Evolutionary conservation across 2,113 vertebrate genomes (phyloP).

Genomic region (Xerus inauris): DNA sequence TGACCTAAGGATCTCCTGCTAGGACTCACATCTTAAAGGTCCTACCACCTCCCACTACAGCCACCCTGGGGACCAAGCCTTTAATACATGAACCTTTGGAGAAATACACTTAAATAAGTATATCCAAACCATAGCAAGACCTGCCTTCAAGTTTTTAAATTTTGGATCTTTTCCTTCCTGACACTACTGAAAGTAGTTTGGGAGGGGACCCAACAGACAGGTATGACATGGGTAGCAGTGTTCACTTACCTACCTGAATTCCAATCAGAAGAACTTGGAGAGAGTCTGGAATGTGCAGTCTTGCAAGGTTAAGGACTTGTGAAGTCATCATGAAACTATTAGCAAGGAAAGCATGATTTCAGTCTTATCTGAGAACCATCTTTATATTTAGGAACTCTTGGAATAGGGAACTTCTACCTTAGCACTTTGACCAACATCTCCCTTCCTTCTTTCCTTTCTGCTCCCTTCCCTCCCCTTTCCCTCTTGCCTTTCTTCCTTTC

Average conservation of each 20-base stretch:
- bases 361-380: not conserved
- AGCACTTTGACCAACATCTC: constrained; percentile 17
- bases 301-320: not conserved
- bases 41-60: no score
- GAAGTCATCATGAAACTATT: constrained; percentile 8
- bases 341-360: not conserved
- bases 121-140: not conserved
- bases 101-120: not conserved
- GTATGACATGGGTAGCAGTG: not conserved
- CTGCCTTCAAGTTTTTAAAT: not conserved
- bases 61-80: not conserved
- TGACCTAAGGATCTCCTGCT: not conserved
- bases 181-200: not conserved
- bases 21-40: not conserved
- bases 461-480: no score
- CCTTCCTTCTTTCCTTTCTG: not conserved
- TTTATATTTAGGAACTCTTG: not conserved
- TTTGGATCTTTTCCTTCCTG: not conserved
- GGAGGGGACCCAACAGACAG: not conserved
- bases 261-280: not conserved
- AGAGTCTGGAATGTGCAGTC: not conserved
- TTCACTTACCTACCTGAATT: not conserved
- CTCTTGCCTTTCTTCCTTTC: not conserved
- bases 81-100: not conserved
- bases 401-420: not conserved